phyloP scores from a whole-genome alignment of 2,797 vertebrate species.

The Tarsius wallacei region DNA sequence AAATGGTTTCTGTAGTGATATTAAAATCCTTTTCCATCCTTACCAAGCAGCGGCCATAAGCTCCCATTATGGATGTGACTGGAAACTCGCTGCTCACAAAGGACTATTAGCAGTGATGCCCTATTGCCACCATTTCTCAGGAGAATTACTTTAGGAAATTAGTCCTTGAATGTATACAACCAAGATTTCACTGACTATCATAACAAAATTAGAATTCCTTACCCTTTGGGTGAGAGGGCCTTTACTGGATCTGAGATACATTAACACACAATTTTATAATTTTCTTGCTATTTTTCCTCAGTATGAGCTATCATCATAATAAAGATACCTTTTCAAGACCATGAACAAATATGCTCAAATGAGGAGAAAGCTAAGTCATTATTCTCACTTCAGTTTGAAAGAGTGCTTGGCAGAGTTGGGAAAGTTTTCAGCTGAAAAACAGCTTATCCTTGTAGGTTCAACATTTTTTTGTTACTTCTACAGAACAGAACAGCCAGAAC shows the following conservation, averaged over 20 bases:
- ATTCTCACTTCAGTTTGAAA: slow-evolving; percentile 62
- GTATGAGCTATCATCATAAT: slow-evolving; percentile 73
- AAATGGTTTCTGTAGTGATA: neutral
- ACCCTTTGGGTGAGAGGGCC: slow-evolving; percentile 33
- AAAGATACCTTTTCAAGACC: slow-evolving; percentile 72
- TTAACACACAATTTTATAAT: slow-evolving; percentile 76
- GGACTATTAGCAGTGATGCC: slow-evolving; percentile 6
- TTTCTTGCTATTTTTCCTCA: slow-evolving; percentile 70
- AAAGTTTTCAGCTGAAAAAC: slow-evolving; percentile 73
- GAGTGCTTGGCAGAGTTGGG: neutral
- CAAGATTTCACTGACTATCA: slow-evolving; percentile 48
- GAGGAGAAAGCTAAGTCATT: slow-evolving; percentile 76
- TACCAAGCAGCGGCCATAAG: neutral
- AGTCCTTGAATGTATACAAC: slow-evolving; percentile 45
- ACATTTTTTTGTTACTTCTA: slow-evolving; percentile 2
- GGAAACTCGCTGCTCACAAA: neutral
- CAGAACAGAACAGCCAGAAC: neutral
- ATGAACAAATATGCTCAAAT: slow-evolving; percentile 76
- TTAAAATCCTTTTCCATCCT: slow-evolving; percentile 49
- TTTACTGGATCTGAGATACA: slow-evolving; percentile 64
- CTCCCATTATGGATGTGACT: slow-evolving; percentile 1
- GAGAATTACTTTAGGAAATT: slow-evolving; percentile 63
- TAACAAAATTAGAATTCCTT: slow-evolving; percentile 69
- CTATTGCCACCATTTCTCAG: neutral
- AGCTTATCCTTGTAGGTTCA: slow-evolving; percentile 6